Evolutionary conservation across 2,113 vertebrate species (phyloP), one percentile per base, ranked within the genome.

Genomic region (Leptobrachium leishanense): DNA sequence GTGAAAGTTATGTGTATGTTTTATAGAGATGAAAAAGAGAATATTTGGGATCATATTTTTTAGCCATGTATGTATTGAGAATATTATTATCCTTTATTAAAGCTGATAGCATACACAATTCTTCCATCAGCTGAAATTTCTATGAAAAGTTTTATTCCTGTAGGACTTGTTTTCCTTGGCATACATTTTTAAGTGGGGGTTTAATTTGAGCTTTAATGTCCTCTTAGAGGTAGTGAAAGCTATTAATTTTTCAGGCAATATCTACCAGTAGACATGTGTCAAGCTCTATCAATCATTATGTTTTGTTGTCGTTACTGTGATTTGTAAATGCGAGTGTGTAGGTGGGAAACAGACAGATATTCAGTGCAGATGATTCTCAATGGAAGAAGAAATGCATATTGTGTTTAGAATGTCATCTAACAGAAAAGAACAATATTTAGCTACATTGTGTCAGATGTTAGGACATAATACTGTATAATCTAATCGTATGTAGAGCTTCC

Each of bases 131-230:
- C 20, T 31, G 20, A 31, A 31, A 31, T 31, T 31, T 31, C 20
- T 31, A 8, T 62, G 72, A 43, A 79, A 81, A 81, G 53, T 74
- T 81, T 68, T 68, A 74, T 63, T 74, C 78, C 78, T 74, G 53
- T 68, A 65, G 55, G 41, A 55, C n/a, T 67, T 62, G 71, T 5
- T 64, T 43, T 66, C 42, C 70, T 73, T 81, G 78, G 72, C 78
- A 81, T 71, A 81, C 71, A 67, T 81, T 81, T 74, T 55, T 74
- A 70, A 81, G 78, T 81, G 71, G 78, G 78, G 78, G 78, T 81
- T 81, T 81, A 81, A 81, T 80, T 74, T 80, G 77, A 74, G 71
- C 71, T 80, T 68, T 81, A 80, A 68, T 81, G 71, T 81, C 72
- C 77, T 81, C 64, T n/a, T 54, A 81, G 78, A 81, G 73, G 67